Evolutionary conservation across 1,140 invertebrate species (phyloP).

Genomic region (Bicyclus anynana): DNA sequence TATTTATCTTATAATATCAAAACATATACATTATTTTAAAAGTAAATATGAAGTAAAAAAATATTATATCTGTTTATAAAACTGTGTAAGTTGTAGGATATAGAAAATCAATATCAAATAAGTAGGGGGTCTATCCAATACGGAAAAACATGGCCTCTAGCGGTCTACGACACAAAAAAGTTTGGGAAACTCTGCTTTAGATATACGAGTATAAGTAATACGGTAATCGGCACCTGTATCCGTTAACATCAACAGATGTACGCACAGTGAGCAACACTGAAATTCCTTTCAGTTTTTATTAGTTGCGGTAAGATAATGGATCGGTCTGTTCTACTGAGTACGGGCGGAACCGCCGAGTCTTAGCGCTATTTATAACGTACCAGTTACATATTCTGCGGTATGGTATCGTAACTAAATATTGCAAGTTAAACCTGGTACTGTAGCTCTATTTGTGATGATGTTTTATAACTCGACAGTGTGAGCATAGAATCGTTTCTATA

Average conservation of each 20-base stretch:
- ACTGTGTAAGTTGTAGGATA: too few species aligned
- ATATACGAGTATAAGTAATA: not conserved
- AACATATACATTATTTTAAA: too few species aligned
- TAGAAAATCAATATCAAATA: too few species aligned
- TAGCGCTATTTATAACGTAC: constrained; percentile 63
- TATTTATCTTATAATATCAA: too few species aligned
- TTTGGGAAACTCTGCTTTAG: too few species aligned
- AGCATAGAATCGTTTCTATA: constrained; percentile 30
- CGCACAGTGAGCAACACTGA: constrained; percentile 36
- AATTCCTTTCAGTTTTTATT: constrained; percentile 68
- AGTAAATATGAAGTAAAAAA: too few species aligned
- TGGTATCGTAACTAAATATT: constrained; percentile 54
- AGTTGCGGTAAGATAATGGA: constrained; percentile 67
- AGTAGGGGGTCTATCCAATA: too few species aligned
- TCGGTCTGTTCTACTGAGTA: constrained; percentile 56
- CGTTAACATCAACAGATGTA: constrained; percentile 35
- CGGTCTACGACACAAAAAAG: too few species aligned
- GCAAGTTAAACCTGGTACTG: constrained; percentile 46
- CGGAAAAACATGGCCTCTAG: too few species aligned
- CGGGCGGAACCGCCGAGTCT: constrained; percentile 35
- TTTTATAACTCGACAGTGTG: too few species aligned
- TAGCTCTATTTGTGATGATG: constrained; percentile 30
- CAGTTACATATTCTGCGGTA: constrained; percentile 50
- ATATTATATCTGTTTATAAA: too few species aligned
- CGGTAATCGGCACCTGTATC: not conserved